phyloP scores from a whole-genome alignment of 23 tunicate genomes.

The Oikopleura albicans region DNA sequence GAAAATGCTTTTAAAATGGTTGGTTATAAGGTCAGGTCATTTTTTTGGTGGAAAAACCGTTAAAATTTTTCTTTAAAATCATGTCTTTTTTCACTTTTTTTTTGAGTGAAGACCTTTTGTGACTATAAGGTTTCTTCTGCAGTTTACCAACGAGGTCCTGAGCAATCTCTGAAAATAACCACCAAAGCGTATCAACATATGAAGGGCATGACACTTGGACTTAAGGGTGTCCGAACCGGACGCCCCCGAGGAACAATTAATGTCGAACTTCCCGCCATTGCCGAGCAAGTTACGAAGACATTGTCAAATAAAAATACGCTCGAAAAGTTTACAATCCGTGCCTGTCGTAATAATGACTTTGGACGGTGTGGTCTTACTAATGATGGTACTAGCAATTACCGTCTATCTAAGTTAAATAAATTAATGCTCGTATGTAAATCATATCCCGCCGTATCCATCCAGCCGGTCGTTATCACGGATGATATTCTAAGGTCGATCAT shows the following conservation, averaged over 20 bases:
- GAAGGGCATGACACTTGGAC: too few relatives aligned
- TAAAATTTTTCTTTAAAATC: too few relatives aligned
- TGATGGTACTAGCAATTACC: background rate
- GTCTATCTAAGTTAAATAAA: background rate
- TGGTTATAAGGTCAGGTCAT: too few relatives aligned
- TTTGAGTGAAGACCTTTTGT: too few relatives aligned
- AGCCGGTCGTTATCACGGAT: background rate
- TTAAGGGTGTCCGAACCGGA: background rate
- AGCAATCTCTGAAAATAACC: too few relatives aligned
- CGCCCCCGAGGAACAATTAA: background rate
- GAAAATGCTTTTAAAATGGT: too few relatives aligned
- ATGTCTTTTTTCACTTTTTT: too few relatives aligned
- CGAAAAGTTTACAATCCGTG: background rate
- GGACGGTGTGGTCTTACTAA: background rate
- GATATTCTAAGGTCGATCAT: too few relatives aligned
- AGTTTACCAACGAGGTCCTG: too few relatives aligned
- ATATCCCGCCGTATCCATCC: background rate
- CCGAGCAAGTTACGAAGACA: background rate
- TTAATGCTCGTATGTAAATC: background rate
- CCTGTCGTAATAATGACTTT: background rate
- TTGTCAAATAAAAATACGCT: background rate
- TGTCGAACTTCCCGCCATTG: background rate
- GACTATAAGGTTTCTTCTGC: too few relatives aligned
- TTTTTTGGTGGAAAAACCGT: too few relatives aligned
- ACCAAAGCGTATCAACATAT: too few relatives aligned